These are phyloP conservation scores for Limanda limanda DNA, from an alignment of 2,113 vertebrate genomes.

Conservation along the genomic window DNA sequence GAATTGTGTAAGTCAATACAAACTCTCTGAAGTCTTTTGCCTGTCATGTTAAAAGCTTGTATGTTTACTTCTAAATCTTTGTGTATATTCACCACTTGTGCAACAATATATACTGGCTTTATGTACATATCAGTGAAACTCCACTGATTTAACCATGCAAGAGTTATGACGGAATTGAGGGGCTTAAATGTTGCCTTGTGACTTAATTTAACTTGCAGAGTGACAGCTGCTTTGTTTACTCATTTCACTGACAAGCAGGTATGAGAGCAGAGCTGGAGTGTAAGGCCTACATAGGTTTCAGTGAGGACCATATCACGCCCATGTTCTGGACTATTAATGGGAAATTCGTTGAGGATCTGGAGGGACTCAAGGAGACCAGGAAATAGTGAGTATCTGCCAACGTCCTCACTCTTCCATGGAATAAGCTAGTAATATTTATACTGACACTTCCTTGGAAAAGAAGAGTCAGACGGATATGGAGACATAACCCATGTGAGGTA, in stretches of 20 bases:
- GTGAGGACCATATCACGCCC: neutral
- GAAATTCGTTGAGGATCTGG: accelerated
- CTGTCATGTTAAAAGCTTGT: no score
- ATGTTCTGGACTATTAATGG: constrained; percentile 62
- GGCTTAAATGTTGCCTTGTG: no score
- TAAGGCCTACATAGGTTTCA: constrained; percentile 45
- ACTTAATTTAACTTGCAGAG: no score
- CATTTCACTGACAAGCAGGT: constrained; percentile 39
- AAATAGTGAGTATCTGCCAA: constrained; percentile 48
- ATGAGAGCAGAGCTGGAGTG: constrained; percentile 51
- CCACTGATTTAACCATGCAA: no score
- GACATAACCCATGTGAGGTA: no score
- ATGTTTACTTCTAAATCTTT: no score
- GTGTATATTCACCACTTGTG: no score
- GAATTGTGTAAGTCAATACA: no score
- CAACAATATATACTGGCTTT: neutral
- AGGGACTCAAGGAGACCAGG: constrained; percentile 8
- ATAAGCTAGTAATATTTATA: neutral
- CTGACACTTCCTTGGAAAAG: neutral
- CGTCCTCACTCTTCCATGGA: neutral
- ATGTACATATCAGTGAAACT: no score
- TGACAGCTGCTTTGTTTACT: no score
- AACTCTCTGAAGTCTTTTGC: no score
- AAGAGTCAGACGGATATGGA: neutral
- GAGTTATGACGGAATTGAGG: no score